Percentiles rank a stretch among this genome's conserved stretches.
phyloP scores from a whole-genome alignment of 2,113 vertebrate species.

The Chloebia gouldiae region DNA sequence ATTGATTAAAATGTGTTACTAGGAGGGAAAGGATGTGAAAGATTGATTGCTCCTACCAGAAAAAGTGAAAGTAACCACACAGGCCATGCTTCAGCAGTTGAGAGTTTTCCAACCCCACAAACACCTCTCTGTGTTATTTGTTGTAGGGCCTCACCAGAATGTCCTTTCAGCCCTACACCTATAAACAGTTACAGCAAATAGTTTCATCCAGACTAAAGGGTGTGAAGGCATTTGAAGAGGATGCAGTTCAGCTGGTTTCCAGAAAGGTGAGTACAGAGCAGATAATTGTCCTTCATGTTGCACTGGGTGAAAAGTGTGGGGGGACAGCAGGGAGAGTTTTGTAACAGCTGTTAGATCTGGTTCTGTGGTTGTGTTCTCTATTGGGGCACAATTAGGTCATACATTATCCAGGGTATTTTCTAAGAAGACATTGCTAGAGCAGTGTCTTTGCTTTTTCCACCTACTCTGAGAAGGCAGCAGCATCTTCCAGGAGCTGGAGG shows the following conservation, averaged over 20 bases:
- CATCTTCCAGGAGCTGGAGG: background rate
- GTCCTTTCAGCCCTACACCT: slow-evolving; percentile 96
- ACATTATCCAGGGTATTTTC: background rate
- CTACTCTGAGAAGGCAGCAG: background rate
- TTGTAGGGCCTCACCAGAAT: slow-evolving; percentile 91
- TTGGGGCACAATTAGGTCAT: background rate
- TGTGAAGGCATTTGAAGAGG: slow-evolving; percentile 90
- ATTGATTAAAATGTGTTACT: background rate
- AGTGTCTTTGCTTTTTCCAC: background rate
- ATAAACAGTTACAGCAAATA: slow-evolving; percentile 93
- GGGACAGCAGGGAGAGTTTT: background rate
- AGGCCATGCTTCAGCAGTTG: background rate
- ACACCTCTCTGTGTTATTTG: background rate
- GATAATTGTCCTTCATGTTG: background rate
- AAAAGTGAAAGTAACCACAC: background rate
- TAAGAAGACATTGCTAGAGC: background rate
- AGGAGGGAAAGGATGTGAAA: background rate
- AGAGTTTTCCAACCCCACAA: background rate
- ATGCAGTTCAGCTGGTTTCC: slow-evolving; percentile 91
- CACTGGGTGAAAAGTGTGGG: rapidly evolving
- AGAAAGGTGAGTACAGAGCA: slow-evolving; percentile 83
- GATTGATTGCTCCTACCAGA: background rate
- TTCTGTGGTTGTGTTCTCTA: background rate
- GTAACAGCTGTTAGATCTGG: too few relatives aligned
- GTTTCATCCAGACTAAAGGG: slow-evolving; percentile 84